Conservation (phyloP, 1,140 invertebrate genomes). For the Kradibia gibbosae region DNA sequence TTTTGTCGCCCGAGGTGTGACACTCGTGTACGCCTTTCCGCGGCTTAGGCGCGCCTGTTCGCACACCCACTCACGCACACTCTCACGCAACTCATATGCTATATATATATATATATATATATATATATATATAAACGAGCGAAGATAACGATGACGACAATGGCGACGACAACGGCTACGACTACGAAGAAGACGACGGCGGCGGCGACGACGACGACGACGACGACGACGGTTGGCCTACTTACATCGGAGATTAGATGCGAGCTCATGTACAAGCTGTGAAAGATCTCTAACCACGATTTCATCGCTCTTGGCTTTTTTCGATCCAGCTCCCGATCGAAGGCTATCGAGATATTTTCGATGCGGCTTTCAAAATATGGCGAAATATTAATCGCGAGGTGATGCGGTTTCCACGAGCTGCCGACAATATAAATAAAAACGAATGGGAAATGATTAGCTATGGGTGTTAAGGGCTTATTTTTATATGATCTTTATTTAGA, state of each 20-base stretch:
- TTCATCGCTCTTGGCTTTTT: background rate
- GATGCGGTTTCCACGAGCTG: background rate
- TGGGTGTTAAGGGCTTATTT: background rate
- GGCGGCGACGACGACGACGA: no score
- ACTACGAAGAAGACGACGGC: no score
- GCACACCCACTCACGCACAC: no score
- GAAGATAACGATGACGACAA: no score
- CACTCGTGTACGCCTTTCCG: slow-evolving; percentile 13
- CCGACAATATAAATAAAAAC: background rate
- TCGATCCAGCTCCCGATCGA: background rate
- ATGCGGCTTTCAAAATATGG: background rate
- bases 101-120: no score
- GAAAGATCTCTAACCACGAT: background rate
- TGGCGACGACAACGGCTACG: no score
- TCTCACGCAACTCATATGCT: no score
- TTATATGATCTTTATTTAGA: background rate
- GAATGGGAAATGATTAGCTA: background rate
- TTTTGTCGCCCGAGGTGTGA: slow-evolving; percentile 28
- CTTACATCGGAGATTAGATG: slow-evolving; percentile 4
- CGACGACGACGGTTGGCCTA: background rate
- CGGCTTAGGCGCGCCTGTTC: background rate
- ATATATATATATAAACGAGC: slow-evolving; percentile 7
- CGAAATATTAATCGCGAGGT: background rate
- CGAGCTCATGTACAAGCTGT: background rate
- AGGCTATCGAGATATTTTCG: background rate